Evolutionary conservation across 1,140 invertebrate species (phyloP).

Genomic region (Lepidurus couesii): DNA sequence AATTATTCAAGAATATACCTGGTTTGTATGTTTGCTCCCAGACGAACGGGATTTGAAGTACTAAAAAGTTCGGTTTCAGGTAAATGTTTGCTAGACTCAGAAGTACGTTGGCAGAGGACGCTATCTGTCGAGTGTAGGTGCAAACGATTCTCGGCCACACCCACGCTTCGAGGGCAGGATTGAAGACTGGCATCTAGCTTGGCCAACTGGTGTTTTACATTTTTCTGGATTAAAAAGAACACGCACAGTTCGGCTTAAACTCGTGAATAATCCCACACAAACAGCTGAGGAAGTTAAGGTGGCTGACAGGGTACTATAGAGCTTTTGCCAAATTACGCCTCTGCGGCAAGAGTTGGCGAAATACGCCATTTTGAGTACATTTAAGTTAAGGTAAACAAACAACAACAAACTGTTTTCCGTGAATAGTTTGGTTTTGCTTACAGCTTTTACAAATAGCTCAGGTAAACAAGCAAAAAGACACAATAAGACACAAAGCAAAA

Average conservation of each 20-base stretch:
- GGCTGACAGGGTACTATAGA: no score
- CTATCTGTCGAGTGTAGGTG: not conserved
- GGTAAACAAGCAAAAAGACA: no score
- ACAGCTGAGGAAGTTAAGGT: no score
- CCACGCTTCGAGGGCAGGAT: not conserved
- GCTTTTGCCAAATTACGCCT: no score
- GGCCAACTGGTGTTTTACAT: not conserved
- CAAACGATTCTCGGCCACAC: not conserved
- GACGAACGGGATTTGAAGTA: not conserved
- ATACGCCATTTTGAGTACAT: no score
- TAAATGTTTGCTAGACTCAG: not conserved
- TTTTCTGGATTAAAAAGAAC: not conserved
- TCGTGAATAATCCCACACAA: not conserved
- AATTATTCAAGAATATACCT: not conserved
- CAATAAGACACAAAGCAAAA: no score
- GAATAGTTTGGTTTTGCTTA: no score
- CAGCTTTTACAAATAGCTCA: no score
- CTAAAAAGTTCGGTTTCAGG: slow-evolving; percentile 4
- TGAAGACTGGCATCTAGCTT: not conserved
- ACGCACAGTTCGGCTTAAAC: not conserved
- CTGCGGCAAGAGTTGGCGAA: no score
- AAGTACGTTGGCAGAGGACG: slow-evolving; percentile 17
- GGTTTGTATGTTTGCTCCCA: slow-evolving; percentile 9
- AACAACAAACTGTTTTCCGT: no score
- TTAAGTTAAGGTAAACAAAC: no score